Percentiles rank a stretch among this genome's conserved stretches.
Conservation (phyloP, 2,888 invertebrate genomes). For the Erebia ligea region DNA sequence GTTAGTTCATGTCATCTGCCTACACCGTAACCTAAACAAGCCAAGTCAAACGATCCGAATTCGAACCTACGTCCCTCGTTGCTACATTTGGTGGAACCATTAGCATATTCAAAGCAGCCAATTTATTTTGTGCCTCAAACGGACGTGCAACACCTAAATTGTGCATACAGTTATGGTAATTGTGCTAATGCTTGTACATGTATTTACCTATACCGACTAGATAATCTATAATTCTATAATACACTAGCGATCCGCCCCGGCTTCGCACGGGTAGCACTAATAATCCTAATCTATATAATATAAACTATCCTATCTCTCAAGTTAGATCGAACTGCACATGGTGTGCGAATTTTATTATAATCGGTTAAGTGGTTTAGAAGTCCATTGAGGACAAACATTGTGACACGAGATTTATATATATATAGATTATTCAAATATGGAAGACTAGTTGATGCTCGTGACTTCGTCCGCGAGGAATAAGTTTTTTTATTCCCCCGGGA, state of each 20-base stretch:
- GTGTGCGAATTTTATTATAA: no score
- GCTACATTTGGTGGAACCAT: constrained; percentile 31
- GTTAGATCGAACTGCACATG: no score
- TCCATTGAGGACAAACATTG: no score
- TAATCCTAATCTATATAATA: no score
- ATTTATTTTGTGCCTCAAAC: constrained; percentile 17
- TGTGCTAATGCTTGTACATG: constrained; percentile 1
- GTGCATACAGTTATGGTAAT: constrained; percentile 18
- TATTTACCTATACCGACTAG: neutral
- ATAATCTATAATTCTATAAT: neutral
- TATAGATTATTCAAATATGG: neutral
- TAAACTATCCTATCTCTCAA: no score
- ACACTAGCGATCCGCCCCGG: no score
- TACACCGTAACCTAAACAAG: constrained; percentile 16
- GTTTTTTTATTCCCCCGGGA: no score
- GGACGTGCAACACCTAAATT: neutral
- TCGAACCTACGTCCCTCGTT: constrained; percentile 22
- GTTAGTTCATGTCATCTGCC: constrained; percentile 24
- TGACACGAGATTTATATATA: no score
- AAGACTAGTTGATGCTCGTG: no score
- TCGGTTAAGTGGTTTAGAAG: no score
- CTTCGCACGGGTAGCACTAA: no score
- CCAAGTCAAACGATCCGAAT: constrained; percentile 6
- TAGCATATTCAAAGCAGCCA: constrained; percentile 34
- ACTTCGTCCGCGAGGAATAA: no score